Base-by-base conservation (phyloP, 2,888 invertebrate species). In the Chelonus formosanus region DNA sequence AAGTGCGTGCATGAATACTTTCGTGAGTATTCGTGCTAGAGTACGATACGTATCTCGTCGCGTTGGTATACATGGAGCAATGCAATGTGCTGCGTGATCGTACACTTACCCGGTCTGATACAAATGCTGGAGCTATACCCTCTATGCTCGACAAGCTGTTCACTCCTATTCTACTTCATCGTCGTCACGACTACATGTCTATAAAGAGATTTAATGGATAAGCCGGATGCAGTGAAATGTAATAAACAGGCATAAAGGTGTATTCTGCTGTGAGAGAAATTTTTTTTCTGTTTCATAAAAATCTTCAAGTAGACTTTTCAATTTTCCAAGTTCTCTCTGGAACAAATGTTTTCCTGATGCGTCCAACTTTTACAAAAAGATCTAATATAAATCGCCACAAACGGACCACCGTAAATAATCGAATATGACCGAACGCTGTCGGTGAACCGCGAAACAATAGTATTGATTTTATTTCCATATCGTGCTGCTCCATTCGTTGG, bases 391-490 rank as follows among this genome's bases (percentile, higher is more conserved):
- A 8, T 53, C 8, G n/a, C 53, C 54, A 56, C 54, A 53, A 55
- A 67, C 63, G 67, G 70, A 69, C 69, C 67, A 65, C 65, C 70
- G 69, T 70, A 69, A 70, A 70, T 69, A 69, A 69, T 69, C 70
- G 69, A 69, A 70, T 69, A 65, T 63, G 67, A 58, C 65, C 57
- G 67, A 66, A 56, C 65, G 67, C 70, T 69, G 65, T 70, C 67
- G 67, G 67, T 67, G 74, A 80, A 80, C 80, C 80, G 78, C 81
- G 80, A 83, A 83, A 83, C 83, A 83, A 82, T 82, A 71, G 75
- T 82, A 83, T 83, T 78, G 83, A 83, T 83, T 83, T 82, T 82
- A 83, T 83, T 83, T 82, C 78, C 80, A 83, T 83, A 82, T 79
- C 77, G 75, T 71, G 69, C 60, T 65, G 55, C 66, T 65, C 62